Evolutionary conservation across 2,888 invertebrate genomes (phyloP), one percentile per base, ranked within the genome.

Genomic region (Tortricodes alternella): DNA sequence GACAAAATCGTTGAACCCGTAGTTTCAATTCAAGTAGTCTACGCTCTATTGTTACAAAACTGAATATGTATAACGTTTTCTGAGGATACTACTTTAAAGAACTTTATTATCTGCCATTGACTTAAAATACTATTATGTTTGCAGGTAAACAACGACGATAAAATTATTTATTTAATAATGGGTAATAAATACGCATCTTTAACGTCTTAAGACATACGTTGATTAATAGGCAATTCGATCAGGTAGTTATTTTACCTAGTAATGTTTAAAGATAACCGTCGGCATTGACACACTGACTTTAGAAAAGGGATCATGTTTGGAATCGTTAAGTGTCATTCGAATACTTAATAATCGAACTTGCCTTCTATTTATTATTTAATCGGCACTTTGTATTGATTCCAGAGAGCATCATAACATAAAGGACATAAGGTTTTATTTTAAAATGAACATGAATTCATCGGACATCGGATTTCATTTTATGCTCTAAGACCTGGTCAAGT

Each of bases 271-370:
- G 34, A 48, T 55, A 41, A 41, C 23, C 13, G 29, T 18, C 48
- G 58, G 13, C 58, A 49, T 58, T 58, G 58, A 58, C 53, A 58
- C 44, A 58, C 43, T 58, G 53, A 44, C 58, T 58, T 53, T 49
- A 48, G 46, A 52, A 52, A 46, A 51, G 21, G 19, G 38, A 39
- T 53, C 41, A 58, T 44, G 35, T 43, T 23, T 46, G 34, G 23
- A 39, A 32, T 39, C 46, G 39, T 34, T 41, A 41, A 39, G 46
- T 58, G 39, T 34, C 34, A 51, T 32, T 57, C 37, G 44, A 44
- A 44, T 46, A 19, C 13, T 19, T 13, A 29, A 44, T 52, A 27
- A 44, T 4, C 9, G n/a, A 11, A n/a, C n/a, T n/a, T n/a, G n/a
- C n/a, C n/a, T n/a, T n/a, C n/a, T n/a, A n/a, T n/a, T n/a, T 9